Evolutionary conservation across 2,113 vertebrate species (phyloP), one percentile per base, ranked within the genome.

Genomic region (Ranitomeya imitator): DNA sequence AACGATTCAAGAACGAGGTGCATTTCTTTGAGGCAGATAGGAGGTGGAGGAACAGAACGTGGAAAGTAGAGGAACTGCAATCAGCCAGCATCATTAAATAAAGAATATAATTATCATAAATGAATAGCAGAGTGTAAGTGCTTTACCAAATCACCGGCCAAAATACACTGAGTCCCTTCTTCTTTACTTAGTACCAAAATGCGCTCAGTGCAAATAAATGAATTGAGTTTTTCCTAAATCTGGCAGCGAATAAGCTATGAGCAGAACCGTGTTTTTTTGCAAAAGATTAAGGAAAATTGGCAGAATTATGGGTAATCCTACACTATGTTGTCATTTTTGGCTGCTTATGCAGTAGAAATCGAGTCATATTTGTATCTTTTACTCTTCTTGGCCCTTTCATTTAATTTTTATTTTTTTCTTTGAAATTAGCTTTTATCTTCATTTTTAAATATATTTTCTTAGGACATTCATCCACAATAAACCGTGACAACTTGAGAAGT

Each of bases 341-440:
- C 73, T 88, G 90, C 73, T 55, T 9, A 71, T 5, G 51, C 57
- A 0, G 69, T 6, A 76, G 79, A 88, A 82, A 91, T 83, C 65
- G 15, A 88, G 69, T 77, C 51, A 54, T 87, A 69, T 89, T 89
- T 89, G 81, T 85, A 83, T 69, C 73, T 84, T 80, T 71, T 84
- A 71, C 52, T 26, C 18, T 37, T 79, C 63, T 87, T 89, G 71
- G 81, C 71, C 60, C 59, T 14, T 59, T 79, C 23, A 23, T 0
- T 0, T 21, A 84, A 90, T 87, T 84, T 90, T 90, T 45, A 45
- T 45, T 78, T 90, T 90, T 55, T 71, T 83, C 6, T 54, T 71
- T 84, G 13, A 83, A 88, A 74, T 90, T 83, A 51, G 85, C 85
- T 86, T 89, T 92, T 90, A 2, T 91, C 89, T 91, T 74, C 31